Base-by-base conservation (phyloP, 2,113 vertebrate species). In the Aramus guarauna region DNA sequence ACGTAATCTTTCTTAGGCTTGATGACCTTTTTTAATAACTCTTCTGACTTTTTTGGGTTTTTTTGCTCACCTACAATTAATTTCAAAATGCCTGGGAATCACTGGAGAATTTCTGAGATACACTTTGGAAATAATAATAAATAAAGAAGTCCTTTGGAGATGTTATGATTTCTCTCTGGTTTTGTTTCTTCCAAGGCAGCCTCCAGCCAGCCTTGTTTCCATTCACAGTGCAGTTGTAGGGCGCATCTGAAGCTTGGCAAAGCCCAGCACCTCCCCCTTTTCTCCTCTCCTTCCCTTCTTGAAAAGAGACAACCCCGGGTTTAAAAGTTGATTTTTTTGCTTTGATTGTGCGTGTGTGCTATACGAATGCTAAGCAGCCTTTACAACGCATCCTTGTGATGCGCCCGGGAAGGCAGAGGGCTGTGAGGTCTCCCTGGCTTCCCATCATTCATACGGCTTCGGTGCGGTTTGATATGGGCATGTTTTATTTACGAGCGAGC, bases 81-180 rank as follows among this genome's bases (percentile, higher is more conserved):
- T 98, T 98, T 98, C 96, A 98, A 97, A 97, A 95, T 81, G 95
- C 96, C 88, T 98, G 94, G 90, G 97, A 97, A 97, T 98, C 97
- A 83, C 98, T 97, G 98, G 97, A 98, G 97, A 82, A 98, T 98
- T 99, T 99, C 97, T 98, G 98, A 98, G 97, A 94, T 81, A 79
- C 94, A 73, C 94, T 94, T 94, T 95, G 93, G 96, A 97, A 98
- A 97, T 94, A 96, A 97, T 94, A 97, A 92, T 43, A 87, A 90
- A 69, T 95, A 26, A 78, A 82, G 60, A 62, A 12, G 22, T 36
- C 36, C 90, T 87, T 85, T 39, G 85, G 82, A 96, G 94, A 66
- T 94, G 55, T 74, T 92, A 58, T 76, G 55, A 88, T 96, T 89
- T 97, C 98, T 98, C 37, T 67, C 69, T 86, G 92, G 92, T 97